These are phyloP conservation scores for Acanthosepion esculentum DNA, from an alignment of 2,888 invertebrate species.

Conservation along the genomic window DNA sequence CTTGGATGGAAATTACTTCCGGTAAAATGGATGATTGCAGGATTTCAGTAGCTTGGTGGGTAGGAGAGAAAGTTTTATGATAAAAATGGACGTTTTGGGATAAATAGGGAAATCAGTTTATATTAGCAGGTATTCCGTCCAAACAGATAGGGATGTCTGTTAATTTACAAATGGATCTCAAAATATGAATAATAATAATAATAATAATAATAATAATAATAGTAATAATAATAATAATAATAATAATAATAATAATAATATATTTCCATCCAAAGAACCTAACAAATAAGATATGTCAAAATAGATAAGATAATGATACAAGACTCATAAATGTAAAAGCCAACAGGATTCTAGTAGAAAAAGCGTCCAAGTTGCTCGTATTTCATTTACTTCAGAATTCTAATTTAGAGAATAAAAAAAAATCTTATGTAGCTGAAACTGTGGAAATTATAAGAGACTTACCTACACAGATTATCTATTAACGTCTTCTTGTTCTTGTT, in stretches of 20 bases:
- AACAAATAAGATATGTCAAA: too few relatives aligned
- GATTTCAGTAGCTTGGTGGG: neutral
- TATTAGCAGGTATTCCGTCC: constrained; percentile 33
- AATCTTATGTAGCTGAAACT: too few relatives aligned
- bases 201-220: neutral
- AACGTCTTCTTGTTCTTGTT: too few relatives aligned
- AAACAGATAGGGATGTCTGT: neutral
- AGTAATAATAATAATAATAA: neutral
- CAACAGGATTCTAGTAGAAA: too few relatives aligned
- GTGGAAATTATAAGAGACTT: too few relatives aligned
- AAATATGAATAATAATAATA: neutral
- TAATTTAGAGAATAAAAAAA: too few relatives aligned
- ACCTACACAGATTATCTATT: too few relatives aligned
- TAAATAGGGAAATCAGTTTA: neutral
- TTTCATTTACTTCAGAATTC: too few relatives aligned
- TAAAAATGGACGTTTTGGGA: neutral
- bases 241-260: neutral
- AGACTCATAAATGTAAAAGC: too few relatives aligned
- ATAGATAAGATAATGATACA: too few relatives aligned
- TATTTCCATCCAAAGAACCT: too few relatives aligned
- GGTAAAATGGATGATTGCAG: neutral
- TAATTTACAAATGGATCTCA: neutral
- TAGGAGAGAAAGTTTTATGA: neutral
- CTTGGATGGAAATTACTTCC: constrained; percentile 21
- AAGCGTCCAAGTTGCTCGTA: too few relatives aligned